Conservation (phyloP, 2,113 vertebrate species). For the Silurus glanis region DNA sequence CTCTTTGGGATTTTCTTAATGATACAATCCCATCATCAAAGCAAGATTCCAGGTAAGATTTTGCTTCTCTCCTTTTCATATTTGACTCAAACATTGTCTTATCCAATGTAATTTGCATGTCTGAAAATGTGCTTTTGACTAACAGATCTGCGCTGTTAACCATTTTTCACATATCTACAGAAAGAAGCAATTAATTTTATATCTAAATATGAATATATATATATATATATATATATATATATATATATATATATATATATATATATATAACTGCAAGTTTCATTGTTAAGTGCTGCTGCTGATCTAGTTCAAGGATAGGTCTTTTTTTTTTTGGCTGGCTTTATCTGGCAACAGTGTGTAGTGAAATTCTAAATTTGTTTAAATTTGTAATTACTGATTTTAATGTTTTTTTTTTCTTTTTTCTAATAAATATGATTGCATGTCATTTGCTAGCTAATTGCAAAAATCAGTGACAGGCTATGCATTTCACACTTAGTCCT, state of each 20-base stretch:
- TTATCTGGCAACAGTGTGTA: too few species aligned
- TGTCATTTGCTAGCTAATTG: too few species aligned
- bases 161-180: background rate
- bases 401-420: background rate
- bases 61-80: background rate
- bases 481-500: too few species aligned
- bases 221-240: too few species aligned
- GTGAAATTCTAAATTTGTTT: too few species aligned
- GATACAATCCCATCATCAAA: slow-evolving; percentile 32
- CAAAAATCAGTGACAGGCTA: too few species aligned
- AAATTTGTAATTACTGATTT: too few species aligned
- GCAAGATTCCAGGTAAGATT: slow-evolving; percentile 54
- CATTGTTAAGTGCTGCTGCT: background rate
- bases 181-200: background rate
- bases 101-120: background rate
- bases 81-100: background rate
- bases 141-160: background rate
- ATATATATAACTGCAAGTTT: background rate
- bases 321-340: too few species aligned
- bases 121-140: background rate
- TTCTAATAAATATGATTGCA: background rate
- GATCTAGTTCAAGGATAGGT: too few species aligned
- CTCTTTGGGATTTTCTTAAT: slow-evolving; percentile 31
- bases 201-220: background rate
- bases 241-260: too few species aligned